These are phyloP conservation scores for Masticophis lateralis DNA, from an alignment of 2,797 vertebrate species.

Conservation along the genomic window DNA sequence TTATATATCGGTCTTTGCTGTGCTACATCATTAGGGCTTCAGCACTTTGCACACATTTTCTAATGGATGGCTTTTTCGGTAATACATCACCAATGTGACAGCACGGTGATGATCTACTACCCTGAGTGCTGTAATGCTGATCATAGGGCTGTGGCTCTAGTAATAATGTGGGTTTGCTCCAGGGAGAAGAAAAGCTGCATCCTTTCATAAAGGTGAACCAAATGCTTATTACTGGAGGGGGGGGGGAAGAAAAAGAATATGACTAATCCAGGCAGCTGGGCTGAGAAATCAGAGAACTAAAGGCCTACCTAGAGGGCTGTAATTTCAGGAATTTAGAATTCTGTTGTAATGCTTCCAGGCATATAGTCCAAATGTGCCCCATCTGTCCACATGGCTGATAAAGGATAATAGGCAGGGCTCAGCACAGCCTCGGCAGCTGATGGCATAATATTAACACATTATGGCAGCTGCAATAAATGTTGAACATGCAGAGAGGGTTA, in stretches of 20 bases:
- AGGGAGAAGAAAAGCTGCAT: slow-evolving; percentile 31
- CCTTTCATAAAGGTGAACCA: slow-evolving; percentile 55
- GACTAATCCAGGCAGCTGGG: background rate
- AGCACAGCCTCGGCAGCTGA: background rate
- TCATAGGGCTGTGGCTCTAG: slow-evolving; percentile 60
- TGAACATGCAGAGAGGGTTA: background rate
- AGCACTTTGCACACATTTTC: slow-evolving; percentile 51
- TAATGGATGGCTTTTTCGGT: slow-evolving; percentile 66
- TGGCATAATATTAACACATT: background rate
- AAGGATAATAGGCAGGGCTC: background rate
- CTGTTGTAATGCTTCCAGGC: background rate
- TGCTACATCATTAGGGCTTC: slow-evolving; percentile 37
- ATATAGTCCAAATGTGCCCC: background rate
- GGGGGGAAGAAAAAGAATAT: background rate
- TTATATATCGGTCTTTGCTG: background rate
- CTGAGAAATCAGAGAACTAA: background rate
- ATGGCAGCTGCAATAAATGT: background rate
- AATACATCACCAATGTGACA: slow-evolving; percentile 64
- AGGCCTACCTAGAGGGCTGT: background rate
- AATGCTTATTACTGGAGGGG: slow-evolving; percentile 17
- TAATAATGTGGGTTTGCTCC: slow-evolving; percentile 59
- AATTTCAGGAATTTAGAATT: background rate
- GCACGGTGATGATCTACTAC: slow-evolving; percentile 66
- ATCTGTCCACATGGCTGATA: slow-evolving; percentile 20
- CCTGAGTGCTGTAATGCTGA: slow-evolving; percentile 40